These are phyloP conservation scores for Blastomussa wellsi DNA, from an alignment of 92 coral and sea anemone genomes.

Conservation along the genomic window DNA sequence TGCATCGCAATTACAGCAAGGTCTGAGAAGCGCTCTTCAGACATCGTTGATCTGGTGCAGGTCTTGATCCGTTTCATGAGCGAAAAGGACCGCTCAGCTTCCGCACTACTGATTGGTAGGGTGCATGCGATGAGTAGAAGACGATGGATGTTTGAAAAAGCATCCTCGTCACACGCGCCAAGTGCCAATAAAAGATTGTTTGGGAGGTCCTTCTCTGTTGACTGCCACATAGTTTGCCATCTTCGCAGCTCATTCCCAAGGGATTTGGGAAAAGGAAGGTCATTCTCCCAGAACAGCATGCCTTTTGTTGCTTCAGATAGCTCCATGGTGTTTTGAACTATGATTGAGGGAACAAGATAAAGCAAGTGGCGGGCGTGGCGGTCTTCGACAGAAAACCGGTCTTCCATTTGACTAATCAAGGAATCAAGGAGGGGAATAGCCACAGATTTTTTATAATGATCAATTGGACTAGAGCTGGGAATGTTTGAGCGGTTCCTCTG, in stretches of 20 bases:
- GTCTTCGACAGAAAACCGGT: constrained; percentile 40
- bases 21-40: no score
- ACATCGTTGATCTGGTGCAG: no score
- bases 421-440: constrained; percentile 59
- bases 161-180: no score
- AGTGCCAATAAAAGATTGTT: constrained; percentile 45
- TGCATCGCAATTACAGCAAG: no score
- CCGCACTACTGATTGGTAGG: no score
- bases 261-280: constrained; percentile 55
- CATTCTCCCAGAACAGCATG: constrained; percentile 51
- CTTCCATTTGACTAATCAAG: constrained; percentile 45
- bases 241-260: constrained; percentile 55
- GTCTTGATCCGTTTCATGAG: no score
- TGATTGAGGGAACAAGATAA: constrained; percentile 40
- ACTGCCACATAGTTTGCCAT: constrained; percentile 39
- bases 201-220: constrained; percentile 45
- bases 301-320: constrained; percentile 52
- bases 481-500: constrained; percentile 52
- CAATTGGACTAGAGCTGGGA: constrained; percentile 49
- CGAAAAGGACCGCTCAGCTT: no score
- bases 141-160: constrained; percentile 48
- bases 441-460: constrained; percentile 46
- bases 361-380: constrained; percentile 45
- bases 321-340: constrained; percentile 41
- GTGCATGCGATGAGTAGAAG: neutral